phyloP scores from a whole-genome alignment of 2,888 invertebrate species.

The Girardia tigrina region DNA sequence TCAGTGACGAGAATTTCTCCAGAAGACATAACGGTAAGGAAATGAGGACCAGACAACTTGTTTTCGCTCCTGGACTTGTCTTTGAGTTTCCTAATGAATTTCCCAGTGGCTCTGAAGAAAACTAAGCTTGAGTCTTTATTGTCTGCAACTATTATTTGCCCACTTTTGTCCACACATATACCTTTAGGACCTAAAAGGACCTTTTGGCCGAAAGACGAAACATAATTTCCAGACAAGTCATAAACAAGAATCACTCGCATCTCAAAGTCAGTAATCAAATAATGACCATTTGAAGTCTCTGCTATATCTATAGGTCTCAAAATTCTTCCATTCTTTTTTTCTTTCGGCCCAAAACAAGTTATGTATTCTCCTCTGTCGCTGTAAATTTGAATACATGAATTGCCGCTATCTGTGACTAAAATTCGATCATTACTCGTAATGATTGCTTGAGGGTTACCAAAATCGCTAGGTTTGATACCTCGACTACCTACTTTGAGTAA shows the following conservation, averaged over 20 bases:
- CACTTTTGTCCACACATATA: constrained; percentile 36
- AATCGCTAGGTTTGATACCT: constrained; percentile 53
- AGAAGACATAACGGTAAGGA: constrained; percentile 51
- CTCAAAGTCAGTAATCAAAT: constrained; percentile 54
- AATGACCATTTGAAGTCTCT: constrained; percentile 51
- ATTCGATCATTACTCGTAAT: constrained; percentile 49
- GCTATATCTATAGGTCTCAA: constrained; percentile 54
- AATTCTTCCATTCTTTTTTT: constrained; percentile 52
- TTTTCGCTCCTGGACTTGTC: constrained; percentile 31
- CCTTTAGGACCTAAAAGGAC: constrained; percentile 54
- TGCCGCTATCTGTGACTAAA: constrained; percentile 53
- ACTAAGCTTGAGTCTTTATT: constrained; percentile 33
- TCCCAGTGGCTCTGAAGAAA: constrained; percentile 37
- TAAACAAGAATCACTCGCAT: constrained; percentile 51
- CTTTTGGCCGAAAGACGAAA: constrained; percentile 52
- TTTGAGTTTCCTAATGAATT: constrained; percentile 36
- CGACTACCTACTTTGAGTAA: constrained; percentile 51
- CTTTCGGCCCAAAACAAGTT: constrained; percentile 47
- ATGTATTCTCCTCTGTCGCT: constrained; percentile 33
- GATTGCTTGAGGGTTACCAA: constrained; percentile 54
- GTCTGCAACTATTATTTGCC: constrained; percentile 37
- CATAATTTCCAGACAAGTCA: constrained; percentile 51
- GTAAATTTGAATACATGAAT: constrained; percentile 46
- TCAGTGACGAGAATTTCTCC: constrained; percentile 38
- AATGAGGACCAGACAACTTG: constrained; percentile 51